Percentiles rank a stretch among this genome's conserved stretches.
phyloP scores from a whole-genome alignment of 2,113 vertebrate species.

The Sylvicapra grimmia region DNA sequence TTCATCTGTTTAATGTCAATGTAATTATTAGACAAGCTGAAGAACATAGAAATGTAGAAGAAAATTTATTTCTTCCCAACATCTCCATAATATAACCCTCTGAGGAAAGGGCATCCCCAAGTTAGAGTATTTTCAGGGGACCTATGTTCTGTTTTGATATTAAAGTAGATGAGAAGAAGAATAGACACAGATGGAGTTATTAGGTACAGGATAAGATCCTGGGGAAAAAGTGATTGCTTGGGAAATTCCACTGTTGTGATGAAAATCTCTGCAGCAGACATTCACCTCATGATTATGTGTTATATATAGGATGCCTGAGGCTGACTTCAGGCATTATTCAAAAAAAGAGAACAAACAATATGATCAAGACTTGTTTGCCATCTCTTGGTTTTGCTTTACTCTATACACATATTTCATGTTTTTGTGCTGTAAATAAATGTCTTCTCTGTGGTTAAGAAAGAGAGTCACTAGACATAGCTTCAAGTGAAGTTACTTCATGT shows the following conservation, averaged over 20 bases:
- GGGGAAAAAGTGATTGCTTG: not conserved
- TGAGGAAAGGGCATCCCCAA: not conserved
- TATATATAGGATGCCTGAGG: not conserved
- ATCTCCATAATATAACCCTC: not conserved
- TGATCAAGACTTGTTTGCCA: not conserved
- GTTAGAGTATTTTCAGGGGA: not conserved
- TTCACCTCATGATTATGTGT: not conserved
- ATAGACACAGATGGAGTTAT: not conserved
- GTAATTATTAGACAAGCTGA: not conserved
- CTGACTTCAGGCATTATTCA: not conserved
- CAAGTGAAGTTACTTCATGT: not conserved
- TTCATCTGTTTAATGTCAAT: not conserved
- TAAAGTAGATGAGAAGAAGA: not conserved
- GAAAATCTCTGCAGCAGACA: not conserved
- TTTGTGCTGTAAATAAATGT: not conserved
- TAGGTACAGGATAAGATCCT: not conserved
- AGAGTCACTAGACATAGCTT: not conserved
- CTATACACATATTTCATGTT: not conserved
- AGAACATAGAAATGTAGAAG: not conserved
- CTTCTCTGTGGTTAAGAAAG: not conserved
- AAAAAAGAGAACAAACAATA: not conserved
- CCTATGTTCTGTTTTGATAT: not conserved
- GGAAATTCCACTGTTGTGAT: not conserved
- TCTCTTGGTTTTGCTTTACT: not conserved
- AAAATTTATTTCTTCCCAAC: not conserved